Percentiles rank a stretch among this genome's conserved stretches.
Conservation (phyloP, 2,888 invertebrate species). For the Allacma fusca region DNA sequence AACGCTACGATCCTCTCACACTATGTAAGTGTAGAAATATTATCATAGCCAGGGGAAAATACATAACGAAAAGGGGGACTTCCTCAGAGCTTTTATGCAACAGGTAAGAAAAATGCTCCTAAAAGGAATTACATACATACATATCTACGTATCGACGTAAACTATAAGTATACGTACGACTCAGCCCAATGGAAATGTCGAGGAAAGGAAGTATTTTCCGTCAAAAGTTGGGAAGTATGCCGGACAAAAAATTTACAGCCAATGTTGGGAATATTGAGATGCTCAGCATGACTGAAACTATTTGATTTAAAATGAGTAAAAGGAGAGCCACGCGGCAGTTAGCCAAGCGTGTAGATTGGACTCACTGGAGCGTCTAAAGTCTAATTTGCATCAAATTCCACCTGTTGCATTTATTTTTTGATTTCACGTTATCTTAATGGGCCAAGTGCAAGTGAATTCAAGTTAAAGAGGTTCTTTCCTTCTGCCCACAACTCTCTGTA, state of each 20-base stretch:
- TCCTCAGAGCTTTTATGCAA: no score
- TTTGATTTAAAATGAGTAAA: conserved; percentile 41
- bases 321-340: conserved; percentile 48
- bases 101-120: no score
- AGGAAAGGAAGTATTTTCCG: conserved; percentile 2
- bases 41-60: no score
- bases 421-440: conserved; percentile 53
- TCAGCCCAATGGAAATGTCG: no score
- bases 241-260: neutral
- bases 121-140: no score
- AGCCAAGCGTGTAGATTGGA: conserved; percentile 47
- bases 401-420: conserved; percentile 50
- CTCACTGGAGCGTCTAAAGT: conserved; percentile 52
- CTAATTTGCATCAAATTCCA: conserved; percentile 55
- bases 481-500: no score
- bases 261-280: conserved; percentile 22
- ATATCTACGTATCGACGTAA: no score
- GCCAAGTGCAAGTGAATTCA: conserved; percentile 54
- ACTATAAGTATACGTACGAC: no score
- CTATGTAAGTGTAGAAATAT: no score
- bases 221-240: neutral
- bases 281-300: conserved; percentile 31
- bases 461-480: neutral
- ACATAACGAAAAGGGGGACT: no score
- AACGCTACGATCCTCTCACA: conserved; percentile 7